Conservation (phyloP, 2,888 invertebrate genomes). For the Dynastes tityus region DNA sequence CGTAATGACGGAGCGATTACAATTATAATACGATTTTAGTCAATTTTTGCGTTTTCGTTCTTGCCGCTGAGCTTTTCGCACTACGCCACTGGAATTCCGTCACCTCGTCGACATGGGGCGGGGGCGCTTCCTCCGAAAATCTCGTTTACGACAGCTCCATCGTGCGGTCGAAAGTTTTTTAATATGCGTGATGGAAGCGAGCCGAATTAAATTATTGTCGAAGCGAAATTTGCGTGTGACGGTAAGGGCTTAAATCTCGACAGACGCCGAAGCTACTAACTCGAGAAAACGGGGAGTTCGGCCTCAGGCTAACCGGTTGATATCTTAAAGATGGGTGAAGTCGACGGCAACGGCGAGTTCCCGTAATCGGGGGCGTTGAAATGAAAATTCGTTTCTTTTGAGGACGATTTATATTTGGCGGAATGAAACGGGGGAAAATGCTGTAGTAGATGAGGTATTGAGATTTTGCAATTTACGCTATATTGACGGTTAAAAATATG, state of each 20-base stretch:
- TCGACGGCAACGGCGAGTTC: not conserved
- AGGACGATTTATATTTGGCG: not conserved
- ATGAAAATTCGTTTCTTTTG: not conserved
- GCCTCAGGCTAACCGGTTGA: not conserved
- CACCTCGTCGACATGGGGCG: too few species aligned
- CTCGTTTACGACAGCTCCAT: constrained; percentile 6
- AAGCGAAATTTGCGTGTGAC: constrained; percentile 28
- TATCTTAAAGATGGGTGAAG: not conserved
- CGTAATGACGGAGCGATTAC: too few species aligned
- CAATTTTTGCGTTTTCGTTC: too few species aligned
- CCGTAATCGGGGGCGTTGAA: not conserved
- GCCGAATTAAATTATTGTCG: constrained; percentile 49
- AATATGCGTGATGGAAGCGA: constrained; percentile 50
- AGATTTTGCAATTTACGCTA: too few species aligned
- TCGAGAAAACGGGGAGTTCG: not conserved
- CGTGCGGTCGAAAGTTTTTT: constrained; percentile 51
- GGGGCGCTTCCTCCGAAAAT: constrained; percentile 2
- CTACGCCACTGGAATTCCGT: too few species aligned
- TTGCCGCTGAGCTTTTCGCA: too few species aligned
- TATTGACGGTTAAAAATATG: too few species aligned
- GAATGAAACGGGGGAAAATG: too few species aligned
- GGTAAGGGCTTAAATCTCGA: constrained; percentile 11
- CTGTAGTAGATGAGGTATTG: too few species aligned
- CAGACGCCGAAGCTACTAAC: not conserved
- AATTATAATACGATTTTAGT: too few species aligned